Base-by-base conservation (phyloP, 2,888 invertebrate species). In the Epirrhoe alternata region DNA sequence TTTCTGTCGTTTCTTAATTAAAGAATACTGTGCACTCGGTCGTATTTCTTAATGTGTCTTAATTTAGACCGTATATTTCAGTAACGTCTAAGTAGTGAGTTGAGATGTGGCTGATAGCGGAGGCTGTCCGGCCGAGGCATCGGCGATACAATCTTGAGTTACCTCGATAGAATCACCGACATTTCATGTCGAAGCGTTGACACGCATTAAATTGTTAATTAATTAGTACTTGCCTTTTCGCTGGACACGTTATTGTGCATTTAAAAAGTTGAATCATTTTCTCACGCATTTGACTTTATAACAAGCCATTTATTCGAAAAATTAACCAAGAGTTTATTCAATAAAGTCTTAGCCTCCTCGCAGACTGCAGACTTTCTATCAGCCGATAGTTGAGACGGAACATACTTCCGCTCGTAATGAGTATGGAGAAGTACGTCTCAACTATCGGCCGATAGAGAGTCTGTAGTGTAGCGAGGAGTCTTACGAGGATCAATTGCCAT, bases 61-160 rank as follows among this genome's bases (percentile, higher is more conserved):
- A 81, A 87, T 87, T 83, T 82, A 78, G 80, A 78, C 80, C 80
- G 80, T 81, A 82, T 82, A 85, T 83, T 84, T 84, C 77, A 84
- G 81, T 79, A 79, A 78, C 77, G 76, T 73, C 78, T 81, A 77
- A 81, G 76, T 80, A 80, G 79, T 77, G 74, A 77, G 70, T 77
- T 70, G 75, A 83, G 86, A 85, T 86, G 79, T 49, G 58, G 6
- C 73, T 77, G 86, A 86, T 86, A 86, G 74, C 58, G 64, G 69
- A 67, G 71, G 64, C 69, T 75, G 82, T 77, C 79, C 74, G 72
- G 74, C 76, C 80, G 74, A 80, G 78, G 79, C 74, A 76, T 78
- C 74, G 65, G 42, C 51, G 87, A 88, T 88, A 81, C 69, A 68
- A 85, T 86, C 85, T 83, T 74, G 78, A 79, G 81, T 78, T 76